Evolutionary conservation across 2,113 vertebrate species (phyloP).

Genomic region (Sturnus vulgaris): DNA sequence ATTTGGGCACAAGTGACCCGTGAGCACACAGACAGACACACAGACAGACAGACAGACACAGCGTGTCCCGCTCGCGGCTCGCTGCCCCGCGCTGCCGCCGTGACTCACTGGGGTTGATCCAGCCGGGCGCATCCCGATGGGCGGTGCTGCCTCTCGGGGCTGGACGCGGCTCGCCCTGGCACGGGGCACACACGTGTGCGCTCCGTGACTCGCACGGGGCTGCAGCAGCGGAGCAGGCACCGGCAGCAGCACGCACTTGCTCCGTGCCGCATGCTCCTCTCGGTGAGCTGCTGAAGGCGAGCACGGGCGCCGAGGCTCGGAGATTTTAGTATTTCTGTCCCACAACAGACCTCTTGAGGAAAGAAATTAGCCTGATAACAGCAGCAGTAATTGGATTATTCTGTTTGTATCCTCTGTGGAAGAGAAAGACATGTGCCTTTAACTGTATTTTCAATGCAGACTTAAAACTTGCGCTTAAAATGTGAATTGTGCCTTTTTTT

Average conservation of each 20-base stretch:
- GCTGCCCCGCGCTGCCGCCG: fast-evolving
- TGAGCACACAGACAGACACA: neutral
- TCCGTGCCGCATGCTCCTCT: neutral
- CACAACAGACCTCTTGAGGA: neutral
- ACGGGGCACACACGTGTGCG: fast-evolving
- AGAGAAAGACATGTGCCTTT: neutral
- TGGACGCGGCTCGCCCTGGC: fast-evolving
- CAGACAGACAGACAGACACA: too few relatives aligned
- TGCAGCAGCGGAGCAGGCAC: neutral
- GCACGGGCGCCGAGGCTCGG: neutral
- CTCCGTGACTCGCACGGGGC: neutral
- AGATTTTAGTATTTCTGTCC: neutral
- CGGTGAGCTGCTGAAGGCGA: neutral
- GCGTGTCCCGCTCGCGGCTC: too few relatives aligned
- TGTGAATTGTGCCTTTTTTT: neutral
- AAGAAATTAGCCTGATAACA: slow-evolving; percentile 5
- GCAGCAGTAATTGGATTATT: slow-evolving; percentile 22
- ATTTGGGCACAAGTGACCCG: neutral
- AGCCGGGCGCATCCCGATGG: neutral
- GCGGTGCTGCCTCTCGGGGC: fast-evolving
- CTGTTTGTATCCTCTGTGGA: neutral
- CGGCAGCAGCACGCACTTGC: neutral
- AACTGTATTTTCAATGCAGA: neutral
- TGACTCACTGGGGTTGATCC: neutral
- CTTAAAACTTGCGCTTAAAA: slow-evolving; percentile 12